A percentile compares a stretch with the other conserved stretches of the same genome.
Evolutionary conservation across 2,113 vertebrate genomes (phyloP).

Genomic region (Zosterops hypoxanthus): DNA sequence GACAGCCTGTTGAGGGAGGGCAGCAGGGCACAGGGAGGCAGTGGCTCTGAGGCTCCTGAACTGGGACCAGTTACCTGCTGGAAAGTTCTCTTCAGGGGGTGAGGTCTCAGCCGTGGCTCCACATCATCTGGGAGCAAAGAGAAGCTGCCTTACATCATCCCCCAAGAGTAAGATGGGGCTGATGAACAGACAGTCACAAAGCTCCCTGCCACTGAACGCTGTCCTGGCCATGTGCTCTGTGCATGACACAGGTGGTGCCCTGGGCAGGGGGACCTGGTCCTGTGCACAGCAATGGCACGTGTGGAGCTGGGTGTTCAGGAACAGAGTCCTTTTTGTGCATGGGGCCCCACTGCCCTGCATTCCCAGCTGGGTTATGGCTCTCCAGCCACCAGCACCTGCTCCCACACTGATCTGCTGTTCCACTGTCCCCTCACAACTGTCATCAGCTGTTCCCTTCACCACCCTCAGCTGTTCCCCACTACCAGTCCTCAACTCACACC

Average conservation of each 20-base stretch:
- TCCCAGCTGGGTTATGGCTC: not conserved
- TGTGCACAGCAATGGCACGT: fast-evolving
- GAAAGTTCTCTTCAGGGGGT: constrained; percentile 32
- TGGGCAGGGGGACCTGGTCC: fast-evolving
- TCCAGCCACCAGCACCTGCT: not conserved
- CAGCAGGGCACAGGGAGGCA: fast-evolving
- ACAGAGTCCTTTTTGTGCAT: not conserved
- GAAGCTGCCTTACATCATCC: not conserved
- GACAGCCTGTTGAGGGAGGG: not conserved
- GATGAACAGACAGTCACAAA: fast-evolving
- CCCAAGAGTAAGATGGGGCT: not conserved
- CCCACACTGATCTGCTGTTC: not conserved
- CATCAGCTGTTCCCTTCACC: not conserved
- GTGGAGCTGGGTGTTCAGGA: not conserved
- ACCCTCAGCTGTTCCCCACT: not conserved
- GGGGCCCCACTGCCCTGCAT: not conserved
- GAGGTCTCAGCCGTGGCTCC: constrained; percentile 60
- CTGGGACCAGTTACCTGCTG: constrained; percentile 68
- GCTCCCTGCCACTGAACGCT: not conserved
- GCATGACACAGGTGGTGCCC: not conserved
- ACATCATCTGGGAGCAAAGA: constrained; percentile 65
- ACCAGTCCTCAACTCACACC: fast-evolving
- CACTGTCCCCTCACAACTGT: not conserved
- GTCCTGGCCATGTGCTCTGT: not conserved
- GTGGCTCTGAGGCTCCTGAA: not conserved